A percentile compares a stretch with the other conserved stretches of the same genome.
These are phyloP conservation scores for Dryadula phaetusa DNA, from an alignment of 2,888 invertebrate species.

Conservation along the genomic window DNA sequence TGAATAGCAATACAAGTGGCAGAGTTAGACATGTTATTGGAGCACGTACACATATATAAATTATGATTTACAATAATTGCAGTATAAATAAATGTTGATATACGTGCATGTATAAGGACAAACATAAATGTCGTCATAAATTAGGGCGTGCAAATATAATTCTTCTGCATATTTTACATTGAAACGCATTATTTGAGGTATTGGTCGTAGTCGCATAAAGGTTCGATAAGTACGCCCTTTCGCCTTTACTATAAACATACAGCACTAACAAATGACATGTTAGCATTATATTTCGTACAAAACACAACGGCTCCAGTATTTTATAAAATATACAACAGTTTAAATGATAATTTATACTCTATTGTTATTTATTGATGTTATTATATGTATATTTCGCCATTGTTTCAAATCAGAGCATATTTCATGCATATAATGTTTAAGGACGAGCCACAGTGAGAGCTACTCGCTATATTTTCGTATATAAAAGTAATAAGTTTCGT, in stretches of 20 bases:
- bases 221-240: conserved; percentile 34
- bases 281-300: conserved; percentile 61
- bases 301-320: conserved; percentile 80
- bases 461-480: conserved; percentile 38
- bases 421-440: conserved; percentile 83
- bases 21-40: neutral
- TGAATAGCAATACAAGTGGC: neutral
- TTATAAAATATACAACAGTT: conserved; percentile 84
- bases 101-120: neutral
- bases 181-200: conserved; percentile 26
- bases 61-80: neutral
- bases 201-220: conserved; percentile 24
- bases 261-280: conserved; percentile 64
- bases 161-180: conserved; percentile 25
- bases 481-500: conserved; percentile 16
- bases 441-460: conserved; percentile 58
- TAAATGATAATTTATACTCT: conserved; percentile 84
- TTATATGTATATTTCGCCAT: conserved; percentile 85
- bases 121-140: conserved; percentile 24
- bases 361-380: conserved; percentile 85
- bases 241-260: conserved; percentile 54
- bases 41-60: neutral
- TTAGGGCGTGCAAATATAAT: conserved; percentile 17
- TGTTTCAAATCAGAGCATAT: conserved; percentile 85
- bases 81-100: conserved; percentile 2